Percentiles rank a stretch among this genome's conserved stretches.
Evolutionary conservation across 2,888 invertebrate species (phyloP).

Genomic region (Carterocephalus palaemon): DNA sequence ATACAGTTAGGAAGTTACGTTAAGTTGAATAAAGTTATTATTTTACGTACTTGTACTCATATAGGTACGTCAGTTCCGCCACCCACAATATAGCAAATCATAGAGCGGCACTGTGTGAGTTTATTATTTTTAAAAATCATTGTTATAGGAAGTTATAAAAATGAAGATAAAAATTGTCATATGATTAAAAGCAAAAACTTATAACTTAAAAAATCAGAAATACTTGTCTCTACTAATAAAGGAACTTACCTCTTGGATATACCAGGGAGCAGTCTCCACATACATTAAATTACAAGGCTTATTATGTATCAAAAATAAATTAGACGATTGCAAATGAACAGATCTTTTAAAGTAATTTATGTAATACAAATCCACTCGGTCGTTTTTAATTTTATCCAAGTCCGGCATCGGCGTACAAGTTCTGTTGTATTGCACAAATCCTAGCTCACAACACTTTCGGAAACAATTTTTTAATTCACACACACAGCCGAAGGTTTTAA

Average conservation of each 20-base stretch:
- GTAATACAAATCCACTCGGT: conserved; percentile 44
- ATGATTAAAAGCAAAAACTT: no score
- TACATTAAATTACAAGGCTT: conserved; percentile 41
- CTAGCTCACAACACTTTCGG: conserved; percentile 59
- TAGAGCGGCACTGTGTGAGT: no score
- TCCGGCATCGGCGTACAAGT: conserved; percentile 38
- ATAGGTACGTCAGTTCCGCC: no score
- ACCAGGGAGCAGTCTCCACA: conserved; percentile 43
- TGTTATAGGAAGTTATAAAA: no score
- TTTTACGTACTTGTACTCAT: no score
- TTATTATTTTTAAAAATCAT: no score
- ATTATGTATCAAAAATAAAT: conserved; percentile 41
- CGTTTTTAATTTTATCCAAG: conserved; percentile 38
- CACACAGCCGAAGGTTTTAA: conserved; percentile 51
- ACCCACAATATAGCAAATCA: no score
- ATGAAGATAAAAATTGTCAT: no score
- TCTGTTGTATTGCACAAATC: conserved; percentile 32
- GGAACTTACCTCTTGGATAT: conserved; percentile 52
- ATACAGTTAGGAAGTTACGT: no score
- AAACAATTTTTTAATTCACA: conserved; percentile 53
- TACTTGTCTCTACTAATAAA: neutral
- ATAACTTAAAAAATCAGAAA: no score
- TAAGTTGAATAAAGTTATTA: no score
- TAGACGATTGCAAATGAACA: conserved; percentile 34
- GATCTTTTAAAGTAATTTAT: conserved; percentile 35